Percentiles rank a stretch among this genome's conserved stretches.
Evolutionary conservation across 2,888 invertebrate species (phyloP).

Genomic region (Epistrophe eligans): DNA sequence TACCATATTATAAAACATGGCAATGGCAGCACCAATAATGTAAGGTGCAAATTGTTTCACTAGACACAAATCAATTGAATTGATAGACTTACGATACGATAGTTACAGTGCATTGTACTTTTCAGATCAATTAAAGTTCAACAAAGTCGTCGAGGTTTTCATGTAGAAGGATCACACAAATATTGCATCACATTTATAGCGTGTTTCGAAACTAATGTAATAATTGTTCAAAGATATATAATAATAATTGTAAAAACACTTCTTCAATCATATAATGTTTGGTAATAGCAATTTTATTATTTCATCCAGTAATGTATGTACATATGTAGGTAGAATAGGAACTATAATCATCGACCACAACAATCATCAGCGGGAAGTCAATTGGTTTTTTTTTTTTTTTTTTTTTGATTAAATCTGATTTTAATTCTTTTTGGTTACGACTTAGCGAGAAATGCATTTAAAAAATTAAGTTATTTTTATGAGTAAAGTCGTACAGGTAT

Average conservation of each 20-base stretch:
- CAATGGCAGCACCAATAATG: not conserved
- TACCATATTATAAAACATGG: not conserved
- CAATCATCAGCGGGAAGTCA: not conserved
- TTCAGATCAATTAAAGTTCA: slow-evolving; percentile 15
- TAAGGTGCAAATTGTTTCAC: not conserved
- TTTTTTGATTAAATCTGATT: slow-evolving; percentile 24
- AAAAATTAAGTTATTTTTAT: slow-evolving; percentile 30
- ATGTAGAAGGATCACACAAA: not conserved
- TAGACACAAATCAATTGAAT: slow-evolving; percentile 6
- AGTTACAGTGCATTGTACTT: slow-evolving; percentile 21
- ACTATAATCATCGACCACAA: not conserved
- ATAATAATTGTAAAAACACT: slow-evolving; percentile 8
- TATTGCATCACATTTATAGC: slow-evolving; percentile 26
- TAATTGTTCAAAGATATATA: slow-evolving; percentile 9
- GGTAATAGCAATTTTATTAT: slow-evolving; percentile 33
- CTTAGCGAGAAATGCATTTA: slow-evolving; percentile 14
- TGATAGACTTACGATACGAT: not conserved
- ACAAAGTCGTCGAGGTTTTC: not conserved
- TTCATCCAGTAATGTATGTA: not conserved
- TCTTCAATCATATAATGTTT: slow-evolving; percentile 10
- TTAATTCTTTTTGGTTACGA: slow-evolving; percentile 35
- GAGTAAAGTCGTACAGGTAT: not conserved
- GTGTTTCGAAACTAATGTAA: slow-evolving; percentile 21
- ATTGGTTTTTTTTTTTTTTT: slow-evolving; percentile 19
- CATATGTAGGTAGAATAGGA: too few species aligned